These are phyloP conservation scores for Spondyliosoma cantharus DNA, from an alignment of 2,797 vertebrate genomes.

Conservation along the genomic window DNA sequence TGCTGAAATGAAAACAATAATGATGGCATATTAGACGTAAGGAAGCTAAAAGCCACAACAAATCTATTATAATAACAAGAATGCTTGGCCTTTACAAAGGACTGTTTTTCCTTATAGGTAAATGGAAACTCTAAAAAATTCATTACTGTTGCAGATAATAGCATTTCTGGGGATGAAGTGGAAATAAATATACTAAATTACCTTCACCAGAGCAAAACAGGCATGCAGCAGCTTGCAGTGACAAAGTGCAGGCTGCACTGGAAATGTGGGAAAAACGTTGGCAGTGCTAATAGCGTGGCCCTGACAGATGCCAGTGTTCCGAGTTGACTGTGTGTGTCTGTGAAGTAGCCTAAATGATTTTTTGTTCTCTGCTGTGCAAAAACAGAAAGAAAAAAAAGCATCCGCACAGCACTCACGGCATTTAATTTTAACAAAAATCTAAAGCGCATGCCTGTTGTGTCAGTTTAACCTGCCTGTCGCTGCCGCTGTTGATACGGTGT, in stretches of 20 bases:
- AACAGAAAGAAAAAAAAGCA: conserved; percentile 47
- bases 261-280: conserved; percentile 63
- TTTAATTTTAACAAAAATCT: conserved; percentile 50
- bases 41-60: conserved; percentile 40
- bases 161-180: conserved; percentile 59
- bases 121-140: conserved; percentile 57
- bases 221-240: conserved; percentile 39
- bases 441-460: conserved; percentile 40
- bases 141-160: conserved; percentile 65
- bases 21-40: conserved; percentile 19
- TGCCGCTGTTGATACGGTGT: conserved; percentile 52
- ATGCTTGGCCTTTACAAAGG: conserved; percentile 53
- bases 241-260: conserved; percentile 55
- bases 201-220: conserved; percentile 52
- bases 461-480: conserved; percentile 65
- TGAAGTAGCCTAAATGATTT: conserved; percentile 59
- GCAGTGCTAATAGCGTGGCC: conserved; percentile 60
- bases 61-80: conserved; percentile 56
- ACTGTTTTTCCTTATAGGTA: conserved; percentile 36
- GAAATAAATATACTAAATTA: conserved; percentile 67
- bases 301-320: conserved; percentile 65
- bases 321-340: conserved; percentile 49
- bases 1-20: conserved; percentile 27
- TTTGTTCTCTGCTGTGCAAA: conserved; percentile 39
- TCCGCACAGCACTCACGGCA: conserved; percentile 23